phyloP scores from a whole-genome alignment of 2,888 invertebrate species.

The Falcaria lacertinaria region DNA sequence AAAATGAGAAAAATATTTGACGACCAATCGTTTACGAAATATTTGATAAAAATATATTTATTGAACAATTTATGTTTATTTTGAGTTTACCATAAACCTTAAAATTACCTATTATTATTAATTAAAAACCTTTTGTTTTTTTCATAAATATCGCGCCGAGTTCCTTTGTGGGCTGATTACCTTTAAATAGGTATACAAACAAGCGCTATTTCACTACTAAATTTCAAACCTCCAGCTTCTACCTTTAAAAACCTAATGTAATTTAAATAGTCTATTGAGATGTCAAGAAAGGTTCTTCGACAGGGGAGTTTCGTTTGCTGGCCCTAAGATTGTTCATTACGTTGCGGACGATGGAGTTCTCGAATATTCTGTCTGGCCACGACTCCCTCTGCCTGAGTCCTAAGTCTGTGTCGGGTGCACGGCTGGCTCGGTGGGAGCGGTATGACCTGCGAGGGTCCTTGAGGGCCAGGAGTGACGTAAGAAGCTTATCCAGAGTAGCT shows the following conservation, averaged over 20 bases:
- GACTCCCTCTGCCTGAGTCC: slow-evolving; percentile 49
- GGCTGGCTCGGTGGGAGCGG: slow-evolving; percentile 53
- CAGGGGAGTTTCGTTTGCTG: slow-evolving; percentile 49
- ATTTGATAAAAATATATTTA: not conserved
- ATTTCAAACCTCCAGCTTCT: no score
- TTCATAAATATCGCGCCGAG: no score
- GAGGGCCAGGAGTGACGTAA: slow-evolving; percentile 80
- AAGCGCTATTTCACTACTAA: no score
- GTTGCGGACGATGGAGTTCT: slow-evolving; percentile 61
- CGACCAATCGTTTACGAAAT: slow-evolving; percentile 2
- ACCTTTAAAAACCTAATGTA: not conserved
- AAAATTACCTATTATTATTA: no score
- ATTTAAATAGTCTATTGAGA: slow-evolving; percentile 42
- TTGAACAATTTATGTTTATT: not conserved
- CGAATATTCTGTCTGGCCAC: slow-evolving; percentile 68
- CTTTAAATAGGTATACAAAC: no score
- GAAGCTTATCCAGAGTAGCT: slow-evolving; percentile 81
- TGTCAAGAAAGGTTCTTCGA: slow-evolving; percentile 63
- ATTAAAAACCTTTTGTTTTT: no score
- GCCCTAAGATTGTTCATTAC: slow-evolving; percentile 58
- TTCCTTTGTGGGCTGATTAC: no score
- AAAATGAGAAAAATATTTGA: not conserved
- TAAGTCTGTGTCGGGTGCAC: slow-evolving; percentile 42
- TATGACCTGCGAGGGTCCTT: slow-evolving; percentile 56
- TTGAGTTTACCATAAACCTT: no score